phyloP scores from a whole-genome alignment of 2,113 vertebrate species.

The Chitala chitala region DNA sequence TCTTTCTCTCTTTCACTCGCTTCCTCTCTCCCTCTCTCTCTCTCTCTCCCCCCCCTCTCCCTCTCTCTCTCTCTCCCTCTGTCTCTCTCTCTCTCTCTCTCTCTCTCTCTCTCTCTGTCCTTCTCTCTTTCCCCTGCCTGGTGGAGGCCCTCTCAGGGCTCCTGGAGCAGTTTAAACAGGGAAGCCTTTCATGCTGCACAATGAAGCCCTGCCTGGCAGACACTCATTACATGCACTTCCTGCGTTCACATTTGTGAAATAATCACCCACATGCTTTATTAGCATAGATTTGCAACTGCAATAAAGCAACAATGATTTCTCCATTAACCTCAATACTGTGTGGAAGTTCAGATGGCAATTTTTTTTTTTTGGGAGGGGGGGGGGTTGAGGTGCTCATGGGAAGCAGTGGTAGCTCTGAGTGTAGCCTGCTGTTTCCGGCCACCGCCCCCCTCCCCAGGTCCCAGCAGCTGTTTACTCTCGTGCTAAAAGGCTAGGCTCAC shows the following conservation, averaged over 20 bases:
- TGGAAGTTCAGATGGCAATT: constrained; percentile 12
- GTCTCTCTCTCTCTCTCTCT: too few relatives aligned
- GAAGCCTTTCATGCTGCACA: constrained; percentile 16
- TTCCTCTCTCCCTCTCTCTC: too few relatives aligned
- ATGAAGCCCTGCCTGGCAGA: constrained; percentile 1
- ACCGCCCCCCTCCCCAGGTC: not conserved
- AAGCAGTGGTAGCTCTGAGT: constrained; percentile 1
- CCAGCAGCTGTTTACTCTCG: constrained; percentile 15
- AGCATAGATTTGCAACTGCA: constrained; percentile 18
- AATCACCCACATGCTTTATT: constrained; percentile 14
- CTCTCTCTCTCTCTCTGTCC: too few relatives aligned
- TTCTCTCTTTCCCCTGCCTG: too few relatives aligned
- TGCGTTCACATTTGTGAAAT: constrained; percentile 2
- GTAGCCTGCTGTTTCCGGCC: not conserved
- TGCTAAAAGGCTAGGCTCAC: not conserved
- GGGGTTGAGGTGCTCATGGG: too few relatives aligned
- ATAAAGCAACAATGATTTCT: constrained; percentile 24
- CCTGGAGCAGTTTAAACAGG: constrained; percentile 12
- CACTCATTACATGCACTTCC: constrained; percentile 16
- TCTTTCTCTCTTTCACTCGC: too few relatives aligned
- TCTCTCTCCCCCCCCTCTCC: too few relatives aligned
- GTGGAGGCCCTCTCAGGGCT: not conserved
- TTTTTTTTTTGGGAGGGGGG: constrained; percentile 18
- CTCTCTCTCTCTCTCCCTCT: too few relatives aligned
- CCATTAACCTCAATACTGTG: constrained; percentile 2